phyloP scores from a whole-genome alignment of 2,797 vertebrate species.

The Psittacula echo region DNA sequence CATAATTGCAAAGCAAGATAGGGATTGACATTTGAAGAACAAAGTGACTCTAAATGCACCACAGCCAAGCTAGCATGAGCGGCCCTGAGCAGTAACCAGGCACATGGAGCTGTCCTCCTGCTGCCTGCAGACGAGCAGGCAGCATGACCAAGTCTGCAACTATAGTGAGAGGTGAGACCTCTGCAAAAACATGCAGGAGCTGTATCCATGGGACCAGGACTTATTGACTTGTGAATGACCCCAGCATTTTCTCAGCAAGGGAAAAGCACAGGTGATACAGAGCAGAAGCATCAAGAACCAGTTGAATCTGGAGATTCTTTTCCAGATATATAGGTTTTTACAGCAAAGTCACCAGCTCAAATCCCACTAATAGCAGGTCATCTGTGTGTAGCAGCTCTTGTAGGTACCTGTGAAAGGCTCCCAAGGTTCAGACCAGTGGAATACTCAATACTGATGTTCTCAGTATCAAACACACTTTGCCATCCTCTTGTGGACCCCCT shows the following conservation, averaged over 20 bases:
- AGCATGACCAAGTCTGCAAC: not conserved
- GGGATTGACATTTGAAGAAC: not conserved
- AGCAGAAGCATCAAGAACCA: not conserved
- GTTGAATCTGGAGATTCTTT: not conserved
- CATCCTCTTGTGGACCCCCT: not conserved
- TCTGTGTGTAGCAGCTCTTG: not conserved
- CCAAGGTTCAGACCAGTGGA: fast-evolving
- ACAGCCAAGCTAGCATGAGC: fast-evolving
- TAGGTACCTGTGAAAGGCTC: not conserved
- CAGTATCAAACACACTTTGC: not conserved
- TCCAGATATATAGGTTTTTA: not conserved
- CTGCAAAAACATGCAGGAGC: fast-evolving
- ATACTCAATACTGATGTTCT: not conserved
- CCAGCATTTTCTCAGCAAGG: not conserved
- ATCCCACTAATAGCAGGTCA: not conserved
- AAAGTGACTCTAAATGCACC: not conserved
- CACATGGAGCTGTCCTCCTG: not conserved
- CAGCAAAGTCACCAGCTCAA: not conserved
- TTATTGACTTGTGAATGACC: not conserved
- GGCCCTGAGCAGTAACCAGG: fast-evolving
- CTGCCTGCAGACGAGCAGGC: not conserved
- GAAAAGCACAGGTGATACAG: not conserved
- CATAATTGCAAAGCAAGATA: not conserved
- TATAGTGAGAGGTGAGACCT: fast-evolving
- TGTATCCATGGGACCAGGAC: not conserved